Base-by-base conservation (phyloP, 1,140 invertebrate genomes). In the Oreohelix idahoensis region DNA sequence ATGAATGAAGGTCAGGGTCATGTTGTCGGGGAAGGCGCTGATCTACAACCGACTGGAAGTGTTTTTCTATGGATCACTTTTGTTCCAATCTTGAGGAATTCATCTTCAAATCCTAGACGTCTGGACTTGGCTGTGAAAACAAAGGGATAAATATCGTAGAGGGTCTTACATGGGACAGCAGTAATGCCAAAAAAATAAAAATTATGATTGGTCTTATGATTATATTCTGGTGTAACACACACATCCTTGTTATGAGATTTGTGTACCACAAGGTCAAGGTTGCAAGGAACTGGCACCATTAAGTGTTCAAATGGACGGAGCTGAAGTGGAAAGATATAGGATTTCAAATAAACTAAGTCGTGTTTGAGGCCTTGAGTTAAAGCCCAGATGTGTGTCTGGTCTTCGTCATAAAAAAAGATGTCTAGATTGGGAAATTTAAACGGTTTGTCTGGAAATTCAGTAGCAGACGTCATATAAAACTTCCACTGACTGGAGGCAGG, bases 401-500 rank as follows among this genome's bases (percentile, higher is more conserved):
- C 90, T 76, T 90, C 89, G 0, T 32, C 70, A 83, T 87, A 91
- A 79, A 91, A 90, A 79, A 91, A 91, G 45, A 91, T 88, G 71
- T 91, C 90, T 2, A 91, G 73, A 78, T 88, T 88, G 0, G 90
- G 90, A 87, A 89, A 91, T 36, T 85, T 81, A 78, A 86, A 87
- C 20, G 85, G 83, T 63, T 84, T 83, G 45, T 86, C 66, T 1
- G 78, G 42, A 45, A 89, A 83, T 13, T 36, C 35, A 2, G 39
- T 36, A 17, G 83, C 63, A 13, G 42, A 26, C 15, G 79, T 87
- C 70, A 79, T 76, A 79, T 85, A 89, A 51, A 90, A 89, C 74
- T 90, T 90, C 88, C 88, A 90, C n/a, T 89, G 88, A 29, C n/a
- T 32, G 23, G 75, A 51, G 26, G 53, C 36, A 0, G 83, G 77